phyloP scores from a whole-genome alignment of 23 tunicate genomes.

The Styela clava region DNA sequence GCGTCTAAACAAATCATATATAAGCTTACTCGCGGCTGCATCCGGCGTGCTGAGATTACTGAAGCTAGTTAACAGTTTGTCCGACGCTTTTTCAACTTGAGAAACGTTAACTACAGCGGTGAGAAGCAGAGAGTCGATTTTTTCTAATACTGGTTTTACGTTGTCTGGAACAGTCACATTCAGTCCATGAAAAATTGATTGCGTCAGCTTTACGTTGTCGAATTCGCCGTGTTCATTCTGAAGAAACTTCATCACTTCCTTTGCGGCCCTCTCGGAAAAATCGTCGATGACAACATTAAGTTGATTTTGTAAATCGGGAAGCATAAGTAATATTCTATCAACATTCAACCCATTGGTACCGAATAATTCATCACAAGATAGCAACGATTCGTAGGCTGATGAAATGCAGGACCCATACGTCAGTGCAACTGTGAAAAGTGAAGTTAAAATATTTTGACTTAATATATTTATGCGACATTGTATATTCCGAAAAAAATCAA shows the following conservation, averaged over 20 bases:
- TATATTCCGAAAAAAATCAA: too few species aligned
- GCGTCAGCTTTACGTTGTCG: background rate
- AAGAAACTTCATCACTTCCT: background rate
- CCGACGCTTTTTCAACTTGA: background rate
- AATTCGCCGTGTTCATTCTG: conserved; percentile 16
- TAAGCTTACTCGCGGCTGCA: background rate
- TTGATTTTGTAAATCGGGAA: background rate
- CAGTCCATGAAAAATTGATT: background rate
- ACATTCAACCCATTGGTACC: too few species aligned
- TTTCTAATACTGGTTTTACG: background rate
- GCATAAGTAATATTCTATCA: background rate
- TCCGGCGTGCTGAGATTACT: background rate
- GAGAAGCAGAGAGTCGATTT: conserved; percentile 5
- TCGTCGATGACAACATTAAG: background rate
- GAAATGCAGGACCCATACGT: conserved; percentile 26
- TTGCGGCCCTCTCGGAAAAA: background rate
- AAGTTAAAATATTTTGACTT: too few species aligned
- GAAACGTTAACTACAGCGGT: conserved; percentile 15
- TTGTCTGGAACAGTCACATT: conserved; percentile 1
- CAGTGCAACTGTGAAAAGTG: conserved; percentile 11
- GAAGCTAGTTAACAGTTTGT: background rate
- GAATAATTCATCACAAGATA: conserved; percentile 7
- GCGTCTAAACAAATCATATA: background rate
- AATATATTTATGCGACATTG: too few species aligned
- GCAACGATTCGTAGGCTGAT: background rate